These are phyloP conservation scores for Amphipoea oculea DNA, from an alignment of 2,888 invertebrate genomes.

Conservation along the genomic window DNA sequence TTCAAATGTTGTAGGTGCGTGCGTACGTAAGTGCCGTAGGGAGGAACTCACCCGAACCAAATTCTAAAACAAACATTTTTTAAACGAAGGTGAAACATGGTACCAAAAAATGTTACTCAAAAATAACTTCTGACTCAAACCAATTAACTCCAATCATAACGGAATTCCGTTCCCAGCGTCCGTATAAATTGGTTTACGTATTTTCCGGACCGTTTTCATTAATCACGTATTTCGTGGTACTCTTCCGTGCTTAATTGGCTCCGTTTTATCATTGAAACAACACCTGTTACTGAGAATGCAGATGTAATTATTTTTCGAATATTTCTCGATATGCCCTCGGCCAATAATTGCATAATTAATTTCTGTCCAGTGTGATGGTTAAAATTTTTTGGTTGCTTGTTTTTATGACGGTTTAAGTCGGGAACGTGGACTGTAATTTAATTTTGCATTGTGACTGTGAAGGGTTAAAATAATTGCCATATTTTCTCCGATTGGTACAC, in stretches of 20 bases:
- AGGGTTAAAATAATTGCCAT: neutral
- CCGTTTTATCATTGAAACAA: constrained; percentile 53
- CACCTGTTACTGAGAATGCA: constrained; percentile 60
- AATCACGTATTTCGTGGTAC: constrained; percentile 55
- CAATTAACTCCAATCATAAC: constrained; percentile 46
- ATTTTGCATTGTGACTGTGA: neutral
- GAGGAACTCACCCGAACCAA: neutral
- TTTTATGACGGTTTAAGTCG: neutral
- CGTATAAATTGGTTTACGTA: constrained; percentile 42
- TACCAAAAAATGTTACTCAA: neutral
- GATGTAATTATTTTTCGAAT: constrained; percentile 40
- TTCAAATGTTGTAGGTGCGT: neutral
- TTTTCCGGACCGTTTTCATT: constrained; percentile 55
- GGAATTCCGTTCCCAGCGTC: constrained; percentile 43
- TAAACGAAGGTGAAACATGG: neutral
- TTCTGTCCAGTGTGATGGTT: neutral
- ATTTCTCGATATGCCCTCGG: constrained; percentile 20
- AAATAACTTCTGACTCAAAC: constrained; percentile 32
- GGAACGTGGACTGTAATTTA: neutral
- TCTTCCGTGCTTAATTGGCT: constrained; percentile 52
- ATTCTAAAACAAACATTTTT: neutral
- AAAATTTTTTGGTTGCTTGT: neutral
- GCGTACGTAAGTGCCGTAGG: neutral
- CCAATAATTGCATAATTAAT: constrained; percentile 34
- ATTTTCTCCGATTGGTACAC: neutral